phyloP scores from a whole-genome alignment of 2,113 vertebrate species.

The Willisornis vidua region DNA sequence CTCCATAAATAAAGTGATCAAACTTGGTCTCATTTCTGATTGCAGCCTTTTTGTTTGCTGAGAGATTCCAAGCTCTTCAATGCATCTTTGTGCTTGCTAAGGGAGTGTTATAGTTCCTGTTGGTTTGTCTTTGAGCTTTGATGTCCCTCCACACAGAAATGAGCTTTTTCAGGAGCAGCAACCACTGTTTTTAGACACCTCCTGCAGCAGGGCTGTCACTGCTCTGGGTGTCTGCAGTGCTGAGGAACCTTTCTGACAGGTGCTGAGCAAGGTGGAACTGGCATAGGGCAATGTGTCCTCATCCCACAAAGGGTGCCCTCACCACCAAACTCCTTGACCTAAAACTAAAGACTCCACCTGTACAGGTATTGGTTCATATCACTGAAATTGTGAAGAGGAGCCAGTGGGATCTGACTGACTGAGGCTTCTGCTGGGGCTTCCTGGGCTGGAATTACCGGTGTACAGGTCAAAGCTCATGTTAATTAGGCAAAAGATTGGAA shows the following conservation, averaged over 20 bases:
- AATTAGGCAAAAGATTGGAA: not conserved
- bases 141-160: not conserved
- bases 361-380: accelerated
- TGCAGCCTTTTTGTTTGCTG: not conserved
- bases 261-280: not conserved
- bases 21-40: not conserved
- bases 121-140: not conserved
- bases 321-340: not conserved
- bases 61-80: accelerated
- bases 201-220: accelerated
- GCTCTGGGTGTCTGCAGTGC: not conserved
- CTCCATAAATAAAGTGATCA: not conserved
- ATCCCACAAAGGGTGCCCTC: not conserved
- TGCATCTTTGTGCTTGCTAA: not conserved
- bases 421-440: not conserved
- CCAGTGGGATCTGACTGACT: not conserved
- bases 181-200: not conserved
- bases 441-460: not conserved
- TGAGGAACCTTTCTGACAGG: not conserved
- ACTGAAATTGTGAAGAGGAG: not conserved
- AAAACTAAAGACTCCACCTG: not conserved
- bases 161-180: not conserved
- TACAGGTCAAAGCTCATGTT: not conserved
- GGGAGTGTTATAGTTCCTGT: not conserved
- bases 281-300: not conserved